Base-by-base conservation (phyloP, 2,888 invertebrate genomes). In the Tolmerus cingulatus region DNA sequence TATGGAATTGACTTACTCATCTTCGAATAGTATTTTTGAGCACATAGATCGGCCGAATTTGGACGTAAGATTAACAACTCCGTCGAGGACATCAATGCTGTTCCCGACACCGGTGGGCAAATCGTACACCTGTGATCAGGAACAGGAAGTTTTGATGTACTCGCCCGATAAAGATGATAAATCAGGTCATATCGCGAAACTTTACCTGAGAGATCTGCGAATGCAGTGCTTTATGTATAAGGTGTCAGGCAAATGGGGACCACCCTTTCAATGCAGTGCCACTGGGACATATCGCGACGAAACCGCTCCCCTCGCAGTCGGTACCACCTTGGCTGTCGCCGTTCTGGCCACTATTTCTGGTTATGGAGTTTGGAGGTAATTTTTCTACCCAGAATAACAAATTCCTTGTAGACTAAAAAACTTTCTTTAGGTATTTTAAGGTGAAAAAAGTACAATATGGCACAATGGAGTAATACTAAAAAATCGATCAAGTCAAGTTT, bases 391-490 rank as follows among this genome's bases (percentile, higher is more conserved):
- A 40, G 7, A 34, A 37, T 16, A 78, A 14, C 37, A 27, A 46
- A 40, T 34, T n/a, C n/a, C 9, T 27, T 12, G 23, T 23, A n/a
- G 12, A 23, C 66, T 66, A 66, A 66, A 23, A 12, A 9, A 66
- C 12, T 66, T 66, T 51, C 51, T 97, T 95, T 93, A 95, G 97
- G 90, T 97, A 97, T 91, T 95, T 97, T 91, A 97, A 97, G 92
- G 95, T 97, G 79, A 97, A 97, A 93, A 97, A 97, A 92, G 97
- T 97, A 1, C 97, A 97, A 91, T 98, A 98, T 91, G 97, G 97
- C 91, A 97, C 97, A 14, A 97, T 98, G 97, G 97, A 97, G 93
- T 97, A 95, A 93, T 89, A 76, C 4, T 16, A 77, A 77, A 77
- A 57, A 86, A 3, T 14, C 66, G 66, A 12, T 27, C 3, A 66